Evolutionary conservation across 2,888 invertebrate species (phyloP).

Genomic region (Sinotaia quadrata): DNA sequence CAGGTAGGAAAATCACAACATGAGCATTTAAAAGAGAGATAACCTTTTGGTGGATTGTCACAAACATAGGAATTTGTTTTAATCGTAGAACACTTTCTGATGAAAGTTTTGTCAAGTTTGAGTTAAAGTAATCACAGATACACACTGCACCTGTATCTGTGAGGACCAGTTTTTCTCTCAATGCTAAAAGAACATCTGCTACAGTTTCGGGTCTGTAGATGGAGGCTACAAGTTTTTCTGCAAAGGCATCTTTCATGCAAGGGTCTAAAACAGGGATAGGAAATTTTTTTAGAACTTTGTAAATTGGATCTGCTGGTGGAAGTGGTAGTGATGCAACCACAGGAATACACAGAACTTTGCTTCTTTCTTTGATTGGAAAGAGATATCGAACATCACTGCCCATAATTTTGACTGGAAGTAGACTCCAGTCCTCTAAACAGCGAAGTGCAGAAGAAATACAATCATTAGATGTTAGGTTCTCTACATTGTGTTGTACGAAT

Average conservation of each 20-base stretch:
- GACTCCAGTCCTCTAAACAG: neutral
- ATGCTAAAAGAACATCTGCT: neutral
- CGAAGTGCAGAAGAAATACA: neutral
- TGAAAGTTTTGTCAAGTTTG: no score
- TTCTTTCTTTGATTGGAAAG: neutral
- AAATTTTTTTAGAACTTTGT: no score
- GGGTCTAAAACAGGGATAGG: no score
- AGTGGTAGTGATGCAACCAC: neutral
- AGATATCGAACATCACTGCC: neutral
- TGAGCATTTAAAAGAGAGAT: no score
- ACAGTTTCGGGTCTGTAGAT: no score
- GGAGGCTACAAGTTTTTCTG: no score
- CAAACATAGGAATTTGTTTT: no score
- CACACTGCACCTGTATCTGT: neutral
- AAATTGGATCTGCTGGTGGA: no score
- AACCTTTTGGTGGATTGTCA: no score
- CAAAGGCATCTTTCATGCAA: no score
- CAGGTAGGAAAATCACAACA: no score
- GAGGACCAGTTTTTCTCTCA: neutral
- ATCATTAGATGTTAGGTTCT: neutral
- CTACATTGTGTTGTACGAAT: neutral
- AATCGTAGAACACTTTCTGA: no score
- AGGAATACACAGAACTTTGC: neutral
- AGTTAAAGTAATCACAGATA: neutral
- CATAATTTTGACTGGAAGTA: neutral